These are phyloP conservation scores for Nesometra sesokonis DNA, from an alignment of 35 echinoderm and acorn worm genomes.

Conservation along the genomic window DNA sequence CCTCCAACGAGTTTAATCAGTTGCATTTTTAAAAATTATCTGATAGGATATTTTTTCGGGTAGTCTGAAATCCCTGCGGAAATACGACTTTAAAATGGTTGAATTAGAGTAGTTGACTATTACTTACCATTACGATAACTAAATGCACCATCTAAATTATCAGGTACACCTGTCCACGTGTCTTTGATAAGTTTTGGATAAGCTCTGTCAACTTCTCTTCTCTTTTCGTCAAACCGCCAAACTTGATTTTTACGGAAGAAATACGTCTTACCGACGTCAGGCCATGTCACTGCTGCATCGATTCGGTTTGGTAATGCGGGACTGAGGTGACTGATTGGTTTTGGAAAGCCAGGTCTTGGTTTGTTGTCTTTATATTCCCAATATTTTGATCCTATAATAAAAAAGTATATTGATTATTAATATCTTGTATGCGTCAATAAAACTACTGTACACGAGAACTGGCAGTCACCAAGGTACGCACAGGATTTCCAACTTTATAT, in stretches of 20 bases:
- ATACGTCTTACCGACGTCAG: conserved; percentile 67
- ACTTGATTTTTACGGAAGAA: conserved; percentile 69
- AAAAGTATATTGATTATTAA: too few relatives aligned
- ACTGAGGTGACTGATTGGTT: conserved; percentile 42
- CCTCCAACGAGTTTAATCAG: too few relatives aligned
- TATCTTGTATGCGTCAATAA: too few relatives aligned
- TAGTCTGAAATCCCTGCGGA: too few relatives aligned
- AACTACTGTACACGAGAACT: too few relatives aligned
- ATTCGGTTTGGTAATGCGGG: conserved; percentile 39
- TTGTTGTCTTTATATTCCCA: conserved; percentile 53
- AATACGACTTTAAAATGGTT: too few relatives aligned
- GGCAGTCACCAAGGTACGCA: too few relatives aligned
- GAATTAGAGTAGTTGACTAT: too few relatives aligned
- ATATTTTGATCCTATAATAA: conserved; percentile 46
- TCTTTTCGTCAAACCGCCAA: conserved; percentile 65
- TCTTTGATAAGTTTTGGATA: conserved; percentile 51
- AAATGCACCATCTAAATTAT: conserved; percentile 57
- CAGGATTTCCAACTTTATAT: too few relatives aligned
- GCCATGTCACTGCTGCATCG: conserved; percentile 56
- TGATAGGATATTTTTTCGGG: too few relatives aligned
- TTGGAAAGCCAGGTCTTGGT: conserved; percentile 33
- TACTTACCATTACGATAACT: conserved; percentile 34
- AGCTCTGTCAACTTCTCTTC: conserved; percentile 33
- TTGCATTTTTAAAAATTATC: too few relatives aligned
- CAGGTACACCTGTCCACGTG: conserved; percentile 65